Percentiles rank a stretch among this genome's conserved stretches.
Conservation (phyloP, 2,888 invertebrate genomes). For the Oligia strigilis region DNA sequence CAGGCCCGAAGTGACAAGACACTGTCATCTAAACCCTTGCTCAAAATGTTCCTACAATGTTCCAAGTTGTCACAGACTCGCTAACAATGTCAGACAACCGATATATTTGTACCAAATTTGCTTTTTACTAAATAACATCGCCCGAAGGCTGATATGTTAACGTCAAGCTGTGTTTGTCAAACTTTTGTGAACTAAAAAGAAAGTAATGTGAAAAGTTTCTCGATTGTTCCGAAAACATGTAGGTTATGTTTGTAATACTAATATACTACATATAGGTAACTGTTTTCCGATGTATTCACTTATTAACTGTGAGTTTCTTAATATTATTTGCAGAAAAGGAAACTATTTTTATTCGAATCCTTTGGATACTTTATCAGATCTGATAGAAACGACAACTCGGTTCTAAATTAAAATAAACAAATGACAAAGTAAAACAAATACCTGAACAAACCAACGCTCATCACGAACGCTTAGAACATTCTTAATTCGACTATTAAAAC, state of each 20-base stretch:
- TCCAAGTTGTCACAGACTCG: constrained; percentile 69
- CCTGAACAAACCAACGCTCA: constrained; percentile 67
- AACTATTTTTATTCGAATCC: neutral
- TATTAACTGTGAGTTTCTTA: neutral
- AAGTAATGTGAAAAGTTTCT: constrained; percentile 61
- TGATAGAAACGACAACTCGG: neutral
- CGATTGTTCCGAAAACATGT: constrained; percentile 58
- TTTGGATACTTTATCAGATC: neutral
- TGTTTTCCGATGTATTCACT: constrained; percentile 44
- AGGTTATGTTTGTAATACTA: constrained; percentile 59
- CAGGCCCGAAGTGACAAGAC: constrained; percentile 76
- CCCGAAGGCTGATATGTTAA: constrained; percentile 57
- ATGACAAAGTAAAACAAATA: constrained; percentile 73
- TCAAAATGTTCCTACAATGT: constrained; percentile 58
- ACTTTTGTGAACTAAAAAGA: constrained; percentile 62
- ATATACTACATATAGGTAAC: too few species aligned
- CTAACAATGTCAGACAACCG: constrained; percentile 76
- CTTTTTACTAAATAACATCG: constrained; percentile 60
- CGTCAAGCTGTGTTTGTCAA: constrained; percentile 64
- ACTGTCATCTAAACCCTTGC: constrained; percentile 77
- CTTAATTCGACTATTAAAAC: constrained; percentile 88
- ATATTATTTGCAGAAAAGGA: neutral
- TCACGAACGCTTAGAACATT: constrained; percentile 81
- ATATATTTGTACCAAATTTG: constrained; percentile 58
- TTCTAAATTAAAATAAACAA: constrained; percentile 46